Percentiles rank a stretch among this genome's conserved stretches.
Evolutionary conservation across 2,113 vertebrate genomes (phyloP).

Genomic region (Clinocottus analis): DNA sequence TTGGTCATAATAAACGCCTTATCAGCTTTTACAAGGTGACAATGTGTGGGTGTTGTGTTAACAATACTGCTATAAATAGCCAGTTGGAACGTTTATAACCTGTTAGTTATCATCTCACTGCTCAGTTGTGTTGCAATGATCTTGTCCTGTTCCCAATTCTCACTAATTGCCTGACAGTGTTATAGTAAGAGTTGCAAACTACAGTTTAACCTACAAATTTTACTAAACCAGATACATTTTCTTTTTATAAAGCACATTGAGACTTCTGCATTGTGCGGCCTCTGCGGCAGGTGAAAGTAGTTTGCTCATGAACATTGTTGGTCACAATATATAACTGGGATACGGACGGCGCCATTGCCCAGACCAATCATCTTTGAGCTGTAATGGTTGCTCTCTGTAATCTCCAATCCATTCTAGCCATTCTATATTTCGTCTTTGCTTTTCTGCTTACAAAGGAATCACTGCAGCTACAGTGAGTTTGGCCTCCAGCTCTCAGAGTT

Average conservation of each 20-base stretch:
- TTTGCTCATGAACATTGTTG: conserved; percentile 21
- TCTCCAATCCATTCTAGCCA: conserved; percentile 41
- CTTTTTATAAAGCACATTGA: background rate
- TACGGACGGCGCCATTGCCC: conserved; percentile 21
- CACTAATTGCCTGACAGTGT: background rate
- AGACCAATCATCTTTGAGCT: conserved; percentile 53
- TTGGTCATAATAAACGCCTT: background rate
- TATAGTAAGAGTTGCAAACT: background rate
- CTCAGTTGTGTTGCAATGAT: background rate
- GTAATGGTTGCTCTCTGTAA: conserved; percentile 50
- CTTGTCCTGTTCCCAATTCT: background rate
- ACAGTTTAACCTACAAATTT: background rate
- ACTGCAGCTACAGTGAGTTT: conserved; percentile 69
- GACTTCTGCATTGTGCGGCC: background rate
- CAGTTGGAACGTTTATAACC: background rate
- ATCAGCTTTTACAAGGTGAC: conserved; percentile 11
- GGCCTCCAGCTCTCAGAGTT: conserved; percentile 69
- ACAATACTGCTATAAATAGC: background rate
- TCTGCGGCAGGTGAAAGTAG: conserved; percentile 15
- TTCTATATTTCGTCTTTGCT: conserved; percentile 42
- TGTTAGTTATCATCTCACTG: background rate
- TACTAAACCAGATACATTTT: background rate
- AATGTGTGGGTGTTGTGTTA: background rate
- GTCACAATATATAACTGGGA: conserved; percentile 22
- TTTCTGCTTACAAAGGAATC: conserved; percentile 67